Conservation (phyloP, 2,888 invertebrate species). For the Gisinianus flammeolus region DNA sequence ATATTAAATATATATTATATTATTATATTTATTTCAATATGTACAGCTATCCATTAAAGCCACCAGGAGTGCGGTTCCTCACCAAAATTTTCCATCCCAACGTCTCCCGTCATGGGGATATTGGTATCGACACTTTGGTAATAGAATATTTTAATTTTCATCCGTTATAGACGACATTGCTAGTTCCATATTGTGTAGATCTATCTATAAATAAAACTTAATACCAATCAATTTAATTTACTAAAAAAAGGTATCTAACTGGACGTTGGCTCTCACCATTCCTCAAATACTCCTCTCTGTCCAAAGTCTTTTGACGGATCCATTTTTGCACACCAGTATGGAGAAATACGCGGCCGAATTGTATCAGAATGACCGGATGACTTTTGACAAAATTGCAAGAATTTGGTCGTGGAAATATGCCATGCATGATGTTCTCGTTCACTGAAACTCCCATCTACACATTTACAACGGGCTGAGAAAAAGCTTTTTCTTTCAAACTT, state of each 20-base stretch:
- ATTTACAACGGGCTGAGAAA: background rate
- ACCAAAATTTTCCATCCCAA: slow-evolving; percentile 95
- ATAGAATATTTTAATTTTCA: no score
- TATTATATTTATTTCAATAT: no score
- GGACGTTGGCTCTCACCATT: slow-evolving; percentile 92
- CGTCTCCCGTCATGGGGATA: slow-evolving; percentile 92
- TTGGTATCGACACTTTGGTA: slow-evolving; percentile 84
- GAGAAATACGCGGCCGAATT: slow-evolving; percentile 82
- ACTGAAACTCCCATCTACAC: slow-evolving; percentile 35
- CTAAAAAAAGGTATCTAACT: slow-evolving; percentile 88
- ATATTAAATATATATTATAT: slow-evolving; percentile 2
- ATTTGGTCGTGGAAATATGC: slow-evolving; percentile 92
- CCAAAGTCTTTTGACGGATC: slow-evolving; percentile 87
- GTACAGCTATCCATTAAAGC: slow-evolving; percentile 82
- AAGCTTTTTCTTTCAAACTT: background rate
- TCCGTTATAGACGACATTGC: background rate
- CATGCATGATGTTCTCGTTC: slow-evolving; percentile 73
- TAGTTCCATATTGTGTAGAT: no score
- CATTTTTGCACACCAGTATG: slow-evolving; percentile 84
- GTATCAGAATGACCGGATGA: slow-evolving; percentile 73
- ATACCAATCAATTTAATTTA: no score
- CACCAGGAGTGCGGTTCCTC: slow-evolving; percentile 88
- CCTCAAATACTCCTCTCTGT: slow-evolving; percentile 86
- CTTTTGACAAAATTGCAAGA: slow-evolving; percentile 80
- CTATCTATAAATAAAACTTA: no score